These are phyloP conservation scores for Sarcoramphus papa DNA, from an alignment of 2,797 vertebrate genomes.

Conservation along the genomic window DNA sequence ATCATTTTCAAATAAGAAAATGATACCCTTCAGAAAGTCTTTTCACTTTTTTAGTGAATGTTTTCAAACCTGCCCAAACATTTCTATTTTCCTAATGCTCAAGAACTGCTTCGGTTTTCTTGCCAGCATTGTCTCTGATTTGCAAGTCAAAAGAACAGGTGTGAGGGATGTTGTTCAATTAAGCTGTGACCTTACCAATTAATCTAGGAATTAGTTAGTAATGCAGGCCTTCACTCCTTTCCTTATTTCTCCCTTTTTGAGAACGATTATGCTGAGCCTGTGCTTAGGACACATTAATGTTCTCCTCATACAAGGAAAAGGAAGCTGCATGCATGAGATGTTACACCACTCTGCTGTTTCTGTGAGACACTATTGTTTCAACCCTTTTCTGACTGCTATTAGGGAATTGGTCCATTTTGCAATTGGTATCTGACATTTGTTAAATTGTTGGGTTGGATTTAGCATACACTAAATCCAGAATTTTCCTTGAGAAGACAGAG, in stretches of 20 bases:
- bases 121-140: neutral
- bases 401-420: neutral
- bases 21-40: neutral
- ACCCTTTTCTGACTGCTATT: neutral
- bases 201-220: neutral
- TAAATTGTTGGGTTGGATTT: neutral
- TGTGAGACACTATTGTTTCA: neutral
- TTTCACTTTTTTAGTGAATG: neutral
- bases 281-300: neutral
- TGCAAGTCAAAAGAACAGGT: neutral
- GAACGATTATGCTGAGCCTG: neutral
- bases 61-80: neutral
- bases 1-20: conserved; percentile 24
- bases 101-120: neutral
- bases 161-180: neutral
- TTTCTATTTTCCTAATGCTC: neutral
- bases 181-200: neutral
- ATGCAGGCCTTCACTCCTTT: neutral
- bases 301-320: neutral
- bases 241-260: neutral
- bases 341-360: neutral
- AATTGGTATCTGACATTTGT: neutral
- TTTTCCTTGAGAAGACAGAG: neutral
- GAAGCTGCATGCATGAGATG: neutral
- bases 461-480: neutral